Percentiles rank a stretch among this genome's conserved stretches.
phyloP scores from a whole-genome alignment of 2,797 vertebrate genomes.

The Synanceia verrucosa region DNA sequence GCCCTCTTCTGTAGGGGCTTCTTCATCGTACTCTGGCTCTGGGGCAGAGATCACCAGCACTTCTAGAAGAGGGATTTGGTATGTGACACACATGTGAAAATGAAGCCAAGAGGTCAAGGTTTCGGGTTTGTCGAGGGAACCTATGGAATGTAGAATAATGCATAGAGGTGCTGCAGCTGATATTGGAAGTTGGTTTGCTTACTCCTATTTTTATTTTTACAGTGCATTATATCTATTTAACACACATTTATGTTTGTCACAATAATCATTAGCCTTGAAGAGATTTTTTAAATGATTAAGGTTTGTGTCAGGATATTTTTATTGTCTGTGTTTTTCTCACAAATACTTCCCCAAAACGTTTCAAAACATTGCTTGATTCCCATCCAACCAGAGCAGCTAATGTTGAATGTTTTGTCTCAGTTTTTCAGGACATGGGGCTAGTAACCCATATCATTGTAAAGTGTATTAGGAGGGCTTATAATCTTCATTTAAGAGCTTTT shows the following conservation, averaged over 20 bases:
- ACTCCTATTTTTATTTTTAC: neutral
- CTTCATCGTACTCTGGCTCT: slow-evolving; percentile 35
- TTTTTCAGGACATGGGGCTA: neutral
- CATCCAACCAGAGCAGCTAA: neutral
- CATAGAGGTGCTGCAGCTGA: slow-evolving; percentile 34
- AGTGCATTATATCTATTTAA: neutral
- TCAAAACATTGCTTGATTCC: neutral
- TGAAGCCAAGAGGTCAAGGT: slow-evolving; percentile 61
- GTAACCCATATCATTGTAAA: slow-evolving; percentile 15
- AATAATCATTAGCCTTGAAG: neutral
- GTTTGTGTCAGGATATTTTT: slow-evolving; percentile 21
- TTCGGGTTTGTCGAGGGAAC: slow-evolving; percentile 50
- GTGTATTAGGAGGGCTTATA: slow-evolving; percentile 13
- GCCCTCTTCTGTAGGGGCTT: slow-evolving; percentile 33
- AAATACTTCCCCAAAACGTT: slow-evolving; percentile 9
- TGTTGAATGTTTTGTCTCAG: neutral
- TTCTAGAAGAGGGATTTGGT: slow-evolving; percentile 65
- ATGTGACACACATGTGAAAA: slow-evolving; percentile 76
- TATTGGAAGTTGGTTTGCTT: neutral
- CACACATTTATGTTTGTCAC: slow-evolving; percentile 6
- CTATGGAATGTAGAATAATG: slow-evolving; percentile 64
- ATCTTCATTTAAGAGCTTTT: slow-evolving; percentile 26
- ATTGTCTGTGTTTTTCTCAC: neutral
- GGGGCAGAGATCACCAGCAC: slow-evolving; percentile 55
- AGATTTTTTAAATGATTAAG: slow-evolving; percentile 26